Conservation (phyloP, 2,113 vertebrate species). For the Ptyas mucosa region DNA sequence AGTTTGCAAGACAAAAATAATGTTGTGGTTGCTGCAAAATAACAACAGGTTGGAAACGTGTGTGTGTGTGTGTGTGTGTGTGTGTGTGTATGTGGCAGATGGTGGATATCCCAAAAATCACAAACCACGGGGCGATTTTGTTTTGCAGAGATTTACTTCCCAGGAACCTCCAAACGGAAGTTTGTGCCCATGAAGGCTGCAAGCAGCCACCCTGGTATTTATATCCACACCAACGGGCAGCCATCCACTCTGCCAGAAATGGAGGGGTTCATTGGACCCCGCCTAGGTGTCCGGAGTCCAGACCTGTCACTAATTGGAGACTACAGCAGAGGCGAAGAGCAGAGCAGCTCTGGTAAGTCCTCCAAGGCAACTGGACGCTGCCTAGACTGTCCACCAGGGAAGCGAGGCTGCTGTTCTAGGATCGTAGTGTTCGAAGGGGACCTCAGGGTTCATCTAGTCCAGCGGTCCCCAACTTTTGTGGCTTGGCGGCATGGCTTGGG, state of each 20-base stretch:
- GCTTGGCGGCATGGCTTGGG: neutral
- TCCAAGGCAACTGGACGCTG: neutral
- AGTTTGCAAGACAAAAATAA: neutral
- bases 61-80: no score
- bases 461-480: neutral
- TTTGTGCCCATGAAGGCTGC: constrained; percentile 55
- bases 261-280: constrained; percentile 33
- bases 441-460: neutral
- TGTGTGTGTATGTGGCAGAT: no score
- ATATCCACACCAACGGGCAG: constrained; percentile 64
- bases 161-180: neutral
- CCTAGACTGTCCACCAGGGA: neutral
- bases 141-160: constrained; percentile 40
- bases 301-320: constrained; percentile 46
- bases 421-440: neutral
- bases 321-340: constrained; percentile 46
- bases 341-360: constrained; percentile 50
- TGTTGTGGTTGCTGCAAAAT: no score
- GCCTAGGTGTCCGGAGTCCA: constrained; percentile 30
- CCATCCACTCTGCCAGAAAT: constrained; percentile 35
- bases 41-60: no score
- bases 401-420: neutral
- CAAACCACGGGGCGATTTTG: neutral
- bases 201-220: constrained; percentile 57
- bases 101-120: neutral